phyloP scores from a whole-genome alignment of 2,113 vertebrate species.

The Edolisoma coerulescens region DNA sequence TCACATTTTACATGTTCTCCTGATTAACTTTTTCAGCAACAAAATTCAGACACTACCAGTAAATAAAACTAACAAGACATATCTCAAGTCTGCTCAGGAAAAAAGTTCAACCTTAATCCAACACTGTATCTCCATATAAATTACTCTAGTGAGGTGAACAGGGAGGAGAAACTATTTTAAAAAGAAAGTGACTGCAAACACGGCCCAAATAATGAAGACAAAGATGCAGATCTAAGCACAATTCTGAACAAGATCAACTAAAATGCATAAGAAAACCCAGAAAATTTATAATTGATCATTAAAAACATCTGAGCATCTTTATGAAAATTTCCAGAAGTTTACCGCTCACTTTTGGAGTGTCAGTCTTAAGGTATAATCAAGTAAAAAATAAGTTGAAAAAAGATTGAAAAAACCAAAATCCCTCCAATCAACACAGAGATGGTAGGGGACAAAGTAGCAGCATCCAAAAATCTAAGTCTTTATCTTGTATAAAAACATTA shows the following conservation, averaged over 20 bases:
- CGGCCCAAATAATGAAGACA: neutral
- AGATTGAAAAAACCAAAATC: neutral
- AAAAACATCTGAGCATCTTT: neutral
- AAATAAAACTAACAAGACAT: neutral
- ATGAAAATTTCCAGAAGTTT: neutral
- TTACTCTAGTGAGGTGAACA: neutral
- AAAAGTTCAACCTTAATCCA: neutral
- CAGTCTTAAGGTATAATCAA: neutral
- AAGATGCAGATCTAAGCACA: neutral
- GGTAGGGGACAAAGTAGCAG: neutral
- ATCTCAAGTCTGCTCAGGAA: neutral
- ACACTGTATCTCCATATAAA: neutral
- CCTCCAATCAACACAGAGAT: neutral
- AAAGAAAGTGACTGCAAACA: neutral
- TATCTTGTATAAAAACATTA: neutral
- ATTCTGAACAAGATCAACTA: neutral
- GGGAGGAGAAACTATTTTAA: neutral
- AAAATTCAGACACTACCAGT: neutral
- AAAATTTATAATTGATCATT: neutral
- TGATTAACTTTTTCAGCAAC: neutral
- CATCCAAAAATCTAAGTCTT: neutral
- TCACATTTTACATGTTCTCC: neutral
- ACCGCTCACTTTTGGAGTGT: neutral
- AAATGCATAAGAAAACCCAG: neutral
- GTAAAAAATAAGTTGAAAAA: neutral